phyloP scores from a whole-genome alignment of 2,888 invertebrate genomes.

The Leptogaster cylindrica region DNA sequence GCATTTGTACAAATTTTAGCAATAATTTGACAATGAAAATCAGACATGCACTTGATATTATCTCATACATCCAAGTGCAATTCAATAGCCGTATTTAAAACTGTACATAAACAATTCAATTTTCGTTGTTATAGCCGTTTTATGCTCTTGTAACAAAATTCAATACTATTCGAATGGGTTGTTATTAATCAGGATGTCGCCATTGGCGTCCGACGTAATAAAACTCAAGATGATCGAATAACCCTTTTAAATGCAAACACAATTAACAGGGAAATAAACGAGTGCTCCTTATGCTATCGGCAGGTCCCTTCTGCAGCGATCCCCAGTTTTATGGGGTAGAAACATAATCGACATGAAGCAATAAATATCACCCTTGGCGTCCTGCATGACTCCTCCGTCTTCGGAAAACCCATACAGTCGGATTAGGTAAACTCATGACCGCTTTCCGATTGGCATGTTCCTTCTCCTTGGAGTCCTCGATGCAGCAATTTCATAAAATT shows the following conservation, averaged over 20 bases:
- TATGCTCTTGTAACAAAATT: not conserved
- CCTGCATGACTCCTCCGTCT: constrained; percentile 22
- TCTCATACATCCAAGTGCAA: constrained; percentile 3
- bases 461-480: constrained; percentile 16
- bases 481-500: constrained; percentile 32
- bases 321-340: constrained; percentile 2
- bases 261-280: constrained; percentile 30
- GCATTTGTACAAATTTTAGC: not conserved
- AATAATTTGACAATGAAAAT: constrained; percentile 33
- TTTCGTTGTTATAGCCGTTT: not conserved
- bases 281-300: constrained; percentile 19
- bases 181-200: too few relatives aligned
- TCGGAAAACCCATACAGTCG: constrained; percentile 15
- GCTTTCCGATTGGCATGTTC: constrained; percentile 34
- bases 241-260: constrained; percentile 32
- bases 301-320: constrained; percentile 12
- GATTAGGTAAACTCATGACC: constrained; percentile 20
- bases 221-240: constrained; percentile 12
- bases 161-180: not conserved
- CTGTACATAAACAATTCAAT: too few relatives aligned
- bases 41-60: constrained; percentile 22
- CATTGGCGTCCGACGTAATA: not conserved
- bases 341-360: constrained; percentile 24
- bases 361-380: constrained; percentile 28
- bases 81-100: too few relatives aligned